Evolutionary conservation across 37 sponge, comb jelly and placozoan genomes (phyloP).

Genomic region (Chondrilla cf. caribensis): DNA sequence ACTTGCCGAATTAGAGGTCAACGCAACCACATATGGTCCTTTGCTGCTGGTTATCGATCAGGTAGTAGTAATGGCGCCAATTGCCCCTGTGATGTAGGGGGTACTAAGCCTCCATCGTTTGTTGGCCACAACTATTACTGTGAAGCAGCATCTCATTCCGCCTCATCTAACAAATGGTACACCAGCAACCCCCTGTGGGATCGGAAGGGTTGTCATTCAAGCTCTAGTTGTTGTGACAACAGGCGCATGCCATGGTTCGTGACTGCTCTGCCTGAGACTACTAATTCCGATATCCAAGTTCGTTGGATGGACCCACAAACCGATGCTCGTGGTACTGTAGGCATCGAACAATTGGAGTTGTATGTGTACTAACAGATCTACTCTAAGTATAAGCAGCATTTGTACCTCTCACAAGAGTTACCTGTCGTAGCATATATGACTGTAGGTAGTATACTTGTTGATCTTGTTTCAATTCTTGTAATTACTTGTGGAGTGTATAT

Average conservation of each 20-base stretch:
- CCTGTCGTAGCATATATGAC: too few species aligned
- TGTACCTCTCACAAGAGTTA: too few species aligned
- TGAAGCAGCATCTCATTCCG: background rate
- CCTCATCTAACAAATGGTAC: background rate
- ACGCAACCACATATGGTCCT: background rate
- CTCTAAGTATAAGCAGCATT: too few species aligned
- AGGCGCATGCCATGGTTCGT: background rate
- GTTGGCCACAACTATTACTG: conserved; percentile 8
- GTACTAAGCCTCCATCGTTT: background rate
- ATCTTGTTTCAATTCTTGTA: too few species aligned
- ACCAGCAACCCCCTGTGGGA: background rate
- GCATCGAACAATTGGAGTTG: too few species aligned
- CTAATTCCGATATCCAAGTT: background rate
- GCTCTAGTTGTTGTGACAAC: background rate
- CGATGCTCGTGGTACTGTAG: too few species aligned
- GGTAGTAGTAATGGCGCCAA: background rate
- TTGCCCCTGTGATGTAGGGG: background rate
- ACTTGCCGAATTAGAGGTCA: background rate
- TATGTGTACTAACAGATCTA: too few species aligned
- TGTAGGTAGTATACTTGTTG: too few species aligned
- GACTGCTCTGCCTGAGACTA: background rate
- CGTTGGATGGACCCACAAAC: too few species aligned
- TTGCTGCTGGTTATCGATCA: conserved; percentile 3
- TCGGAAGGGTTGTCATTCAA: background rate
- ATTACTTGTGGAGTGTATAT: too few species aligned